Evolutionary conservation across 2,113 vertebrate genomes (phyloP), one percentile per base, ranked within the genome.

Genomic region (Vanacampus margaritifer): DNA sequence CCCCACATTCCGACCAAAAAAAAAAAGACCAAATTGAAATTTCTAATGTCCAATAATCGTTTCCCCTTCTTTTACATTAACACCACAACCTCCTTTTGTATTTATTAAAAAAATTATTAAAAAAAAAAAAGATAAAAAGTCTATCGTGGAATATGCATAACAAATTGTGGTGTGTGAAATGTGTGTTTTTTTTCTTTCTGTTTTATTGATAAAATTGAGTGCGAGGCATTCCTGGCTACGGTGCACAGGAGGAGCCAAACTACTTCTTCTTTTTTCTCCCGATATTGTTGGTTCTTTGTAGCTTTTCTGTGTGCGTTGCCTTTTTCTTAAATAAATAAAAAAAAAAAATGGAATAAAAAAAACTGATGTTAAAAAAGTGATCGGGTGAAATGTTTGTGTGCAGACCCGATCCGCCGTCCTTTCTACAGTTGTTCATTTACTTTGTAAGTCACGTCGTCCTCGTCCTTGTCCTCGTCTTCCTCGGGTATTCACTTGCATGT

Each of bases 101-200:
- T 93, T 93, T 93, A 93, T 93, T 93, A 26, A 1, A 51, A 51
- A 14, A 16, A 1, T n/a, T n/a, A n/a, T n/a, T n/a, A n/a, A 8
- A 46, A 50, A 19, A 28, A 65, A 36, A 89, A 92, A 88, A 88
- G 91, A 93, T 91, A 92, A 92, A 62, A 93, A 80, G 89, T 93
- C 92, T 92, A 93, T 92, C 92, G 92, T 93, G 92, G 91, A 92
- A 93, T 91, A 92, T 92, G 91, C 88, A 92, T 90, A 89, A 88
- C 87, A 77, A 88, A 84, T 89, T 59, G 87, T 91, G 87, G 86
- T 83, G 87, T 90, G 91, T 89, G 84, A 90, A 81, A 81, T 72
- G 83, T 89, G 74, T 61, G 81, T 68, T 80, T 63, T 68, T 28
- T 48, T 65, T 48, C n/a, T 48, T 71, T 81, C 50, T 72, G 39